A percentile compares a stretch with the other conserved stretches of the same genome.
These are phyloP conservation scores for Parasteatoda tepidariorum DNA, from an alignment of 1,140 invertebrate species.

Conservation along the genomic window DNA sequence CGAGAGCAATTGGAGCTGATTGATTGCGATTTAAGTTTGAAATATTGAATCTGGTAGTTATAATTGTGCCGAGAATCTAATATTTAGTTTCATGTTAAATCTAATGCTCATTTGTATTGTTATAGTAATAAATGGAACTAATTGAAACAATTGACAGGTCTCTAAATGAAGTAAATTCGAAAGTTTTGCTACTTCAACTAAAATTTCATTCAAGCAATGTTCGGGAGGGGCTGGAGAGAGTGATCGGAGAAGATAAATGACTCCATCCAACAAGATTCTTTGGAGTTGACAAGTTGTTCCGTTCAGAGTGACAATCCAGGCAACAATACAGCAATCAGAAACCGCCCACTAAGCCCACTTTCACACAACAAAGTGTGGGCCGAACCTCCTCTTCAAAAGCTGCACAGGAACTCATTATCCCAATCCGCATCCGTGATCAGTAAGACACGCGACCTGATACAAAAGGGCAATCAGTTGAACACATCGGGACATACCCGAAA, in stretches of 20 bases:
- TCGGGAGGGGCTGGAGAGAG: too few species aligned
- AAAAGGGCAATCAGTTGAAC: constrained; percentile 33
- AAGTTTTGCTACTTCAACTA: too few species aligned
- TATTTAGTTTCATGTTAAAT: too few species aligned
- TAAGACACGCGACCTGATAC: constrained; percentile 28
- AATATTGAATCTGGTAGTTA: too few species aligned
- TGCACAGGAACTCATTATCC: constrained; percentile 54
- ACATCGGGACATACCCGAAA: neutral
- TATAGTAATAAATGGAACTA: too few species aligned
- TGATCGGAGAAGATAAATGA: constrained; percentile 5
- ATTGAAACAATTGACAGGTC: too few species aligned
- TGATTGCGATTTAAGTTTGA: too few species aligned
- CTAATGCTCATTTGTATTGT: too few species aligned
- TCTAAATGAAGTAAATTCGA: too few species aligned
- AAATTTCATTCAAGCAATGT: too few species aligned
- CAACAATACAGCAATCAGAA: constrained; percentile 41
- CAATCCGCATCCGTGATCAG: neutral
- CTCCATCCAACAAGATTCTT: constrained; percentile 5
- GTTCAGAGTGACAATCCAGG: neutral
- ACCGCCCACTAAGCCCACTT: constrained; percentile 39
- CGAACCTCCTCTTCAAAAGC: neutral
- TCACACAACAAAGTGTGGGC: constrained; percentile 25
- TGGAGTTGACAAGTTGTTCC: constrained; percentile 54
- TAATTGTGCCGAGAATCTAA: too few species aligned
- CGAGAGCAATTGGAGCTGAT: too few species aligned